phyloP scores from a whole-genome alignment of 2,888 invertebrate species.

The Agrotis puta region DNA sequence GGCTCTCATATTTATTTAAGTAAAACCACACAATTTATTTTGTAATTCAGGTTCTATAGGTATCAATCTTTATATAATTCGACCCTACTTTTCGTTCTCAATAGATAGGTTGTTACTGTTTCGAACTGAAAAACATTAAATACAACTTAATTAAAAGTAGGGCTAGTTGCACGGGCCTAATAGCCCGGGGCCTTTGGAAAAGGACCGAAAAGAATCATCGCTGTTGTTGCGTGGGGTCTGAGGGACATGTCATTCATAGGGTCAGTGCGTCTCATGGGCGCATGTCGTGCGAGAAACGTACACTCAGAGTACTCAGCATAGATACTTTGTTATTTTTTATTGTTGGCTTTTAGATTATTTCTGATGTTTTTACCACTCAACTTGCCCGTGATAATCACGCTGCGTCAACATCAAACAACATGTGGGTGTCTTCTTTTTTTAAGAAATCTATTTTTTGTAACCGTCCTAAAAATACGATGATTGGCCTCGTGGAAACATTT shows the following conservation, averaged over 20 bases:
- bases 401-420: not conserved
- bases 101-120: not conserved
- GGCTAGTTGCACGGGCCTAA: not conserved
- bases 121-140: not conserved
- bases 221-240: not conserved
- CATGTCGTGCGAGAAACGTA: not conserved
- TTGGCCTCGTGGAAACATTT: conserved; percentile 14
- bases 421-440: conserved; percentile 14
- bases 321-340: conserved; percentile 2
- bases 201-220: not conserved
- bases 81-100: not conserved
- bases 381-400: conserved; percentile 27
- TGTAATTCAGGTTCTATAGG: not conserved
- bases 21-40: not conserved
- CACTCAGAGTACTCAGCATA: not conserved
- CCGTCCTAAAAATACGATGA: conserved; percentile 6
- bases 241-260: not conserved
- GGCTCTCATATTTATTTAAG: not conserved
- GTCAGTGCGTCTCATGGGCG: not conserved
- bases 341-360: conserved; percentile 11
- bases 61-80: not conserved
- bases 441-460: conserved; percentile 1
- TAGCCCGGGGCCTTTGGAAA: not conserved
- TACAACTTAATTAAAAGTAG: conserved; percentile 3
- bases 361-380: conserved; percentile 8